Percentiles rank a stretch among this genome's conserved stretches.
phyloP scores from a whole-genome alignment of 2,888 invertebrate genomes.

The Clanis bilineata region DNA sequence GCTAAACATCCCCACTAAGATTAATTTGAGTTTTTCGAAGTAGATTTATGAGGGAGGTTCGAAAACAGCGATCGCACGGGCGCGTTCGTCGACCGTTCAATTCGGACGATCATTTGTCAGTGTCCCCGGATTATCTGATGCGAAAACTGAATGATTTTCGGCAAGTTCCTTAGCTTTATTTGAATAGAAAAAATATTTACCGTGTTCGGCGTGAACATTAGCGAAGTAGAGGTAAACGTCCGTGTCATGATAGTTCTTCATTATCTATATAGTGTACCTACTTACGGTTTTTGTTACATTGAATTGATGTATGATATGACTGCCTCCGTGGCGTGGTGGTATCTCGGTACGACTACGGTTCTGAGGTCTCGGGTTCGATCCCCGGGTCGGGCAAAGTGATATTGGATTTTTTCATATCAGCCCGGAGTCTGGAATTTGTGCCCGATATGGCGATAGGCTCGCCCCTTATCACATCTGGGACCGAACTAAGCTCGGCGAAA shows the following conservation, averaged over 20 bases:
- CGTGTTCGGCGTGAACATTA: conserved; percentile 4
- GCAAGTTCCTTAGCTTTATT: conserved; percentile 30
- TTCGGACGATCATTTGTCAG: conserved; percentile 63
- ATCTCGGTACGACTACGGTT: too few relatives aligned
- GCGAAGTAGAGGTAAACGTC: background rate
- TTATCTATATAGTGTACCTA: background rate
- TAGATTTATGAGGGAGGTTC: conserved; percentile 62
- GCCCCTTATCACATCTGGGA: too few relatives aligned
- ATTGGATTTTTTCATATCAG: too few relatives aligned
- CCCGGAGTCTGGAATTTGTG: too few relatives aligned
- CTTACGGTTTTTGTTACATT: background rate
- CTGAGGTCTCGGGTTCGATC: too few relatives aligned
- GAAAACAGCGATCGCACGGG: conserved; percentile 52
- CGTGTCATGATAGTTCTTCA: background rate
- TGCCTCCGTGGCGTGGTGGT: too few relatives aligned
- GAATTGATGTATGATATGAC: background rate
- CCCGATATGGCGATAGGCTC: too few relatives aligned
- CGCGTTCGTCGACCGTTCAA: conserved; percentile 51
- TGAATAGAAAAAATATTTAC: conserved; percentile 5
- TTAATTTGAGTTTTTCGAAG: conserved; percentile 71
- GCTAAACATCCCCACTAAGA: conserved; percentile 54
- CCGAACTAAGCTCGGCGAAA: too few relatives aligned
- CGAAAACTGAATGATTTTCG: conserved; percentile 60
- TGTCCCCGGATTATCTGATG: conserved; percentile 62
- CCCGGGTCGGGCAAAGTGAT: too few relatives aligned